phyloP scores from a whole-genome alignment of 1,140 invertebrate genomes.

The Gryon sp. region DNA sequence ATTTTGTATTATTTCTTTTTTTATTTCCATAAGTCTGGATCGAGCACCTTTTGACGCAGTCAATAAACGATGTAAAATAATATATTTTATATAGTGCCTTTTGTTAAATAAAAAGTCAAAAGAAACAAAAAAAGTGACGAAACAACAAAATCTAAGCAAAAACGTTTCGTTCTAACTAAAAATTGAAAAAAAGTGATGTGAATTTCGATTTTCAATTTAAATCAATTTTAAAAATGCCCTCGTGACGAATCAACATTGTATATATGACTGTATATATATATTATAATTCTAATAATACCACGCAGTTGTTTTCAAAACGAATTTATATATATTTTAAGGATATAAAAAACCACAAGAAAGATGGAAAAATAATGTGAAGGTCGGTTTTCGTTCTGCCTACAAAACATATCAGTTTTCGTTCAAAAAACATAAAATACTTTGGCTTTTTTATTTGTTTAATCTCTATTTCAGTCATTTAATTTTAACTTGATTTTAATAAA shows the following conservation, averaged over 20 bases:
- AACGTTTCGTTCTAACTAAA: slow-evolving; percentile 32
- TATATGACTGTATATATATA: slow-evolving; percentile 34
- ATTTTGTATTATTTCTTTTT: neutral
- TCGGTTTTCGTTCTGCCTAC: slow-evolving; percentile 33
- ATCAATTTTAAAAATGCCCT: slow-evolving; percentile 35
- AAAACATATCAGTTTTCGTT: slow-evolving; percentile 45
- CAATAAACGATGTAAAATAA: slow-evolving; percentile 50
- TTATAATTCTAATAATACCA: slow-evolving; percentile 39
- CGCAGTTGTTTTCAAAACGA: slow-evolving; percentile 28
- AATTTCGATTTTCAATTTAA: slow-evolving; percentile 19
- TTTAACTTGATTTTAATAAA: too few relatives aligned
- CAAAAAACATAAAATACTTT: too few relatives aligned
- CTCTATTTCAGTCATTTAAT: too few relatives aligned
- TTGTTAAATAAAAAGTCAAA: slow-evolving; percentile 31
- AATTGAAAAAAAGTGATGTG: slow-evolving; percentile 32
- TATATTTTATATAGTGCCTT: slow-evolving; percentile 55
- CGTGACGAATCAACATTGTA: slow-evolving; percentile 34
- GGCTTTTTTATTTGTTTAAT: too few relatives aligned
- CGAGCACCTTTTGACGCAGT: slow-evolving; percentile 29
- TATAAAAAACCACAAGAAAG: slow-evolving; percentile 11
- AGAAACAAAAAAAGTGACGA: neutral
- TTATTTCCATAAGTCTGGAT: slow-evolving; percentile 1
- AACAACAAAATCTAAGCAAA: slow-evolving; percentile 12
- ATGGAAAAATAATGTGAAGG: slow-evolving; percentile 26
- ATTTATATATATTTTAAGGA: slow-evolving; percentile 44